Conservation (phyloP, 2,797 vertebrate genomes). For the Gymnodraco acuticeps region DNA sequence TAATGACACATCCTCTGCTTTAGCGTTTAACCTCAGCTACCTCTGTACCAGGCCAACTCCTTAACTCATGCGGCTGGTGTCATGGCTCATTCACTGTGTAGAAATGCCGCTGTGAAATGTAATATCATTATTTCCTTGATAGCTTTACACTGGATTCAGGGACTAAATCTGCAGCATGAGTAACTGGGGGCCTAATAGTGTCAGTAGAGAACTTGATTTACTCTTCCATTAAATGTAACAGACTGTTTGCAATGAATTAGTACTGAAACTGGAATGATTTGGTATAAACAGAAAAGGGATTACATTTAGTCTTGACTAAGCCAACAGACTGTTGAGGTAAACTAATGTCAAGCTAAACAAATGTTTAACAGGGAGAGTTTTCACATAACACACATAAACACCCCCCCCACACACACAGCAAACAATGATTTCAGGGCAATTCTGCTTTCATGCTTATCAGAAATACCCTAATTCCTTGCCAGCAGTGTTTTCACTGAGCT, state of each 20-base stretch:
- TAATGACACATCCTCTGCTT: slow-evolving; percentile 77
- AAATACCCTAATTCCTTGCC: slow-evolving; percentile 77
- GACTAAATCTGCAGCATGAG: slow-evolving; percentile 50
- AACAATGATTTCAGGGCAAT: slow-evolving; percentile 71
- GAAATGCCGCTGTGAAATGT: slow-evolving; percentile 64
- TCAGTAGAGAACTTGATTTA: slow-evolving; percentile 16
- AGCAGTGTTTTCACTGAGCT: slow-evolving; percentile 75
- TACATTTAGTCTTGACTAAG: slow-evolving; percentile 50
- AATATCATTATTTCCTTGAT: slow-evolving; percentile 65
- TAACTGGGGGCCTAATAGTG: slow-evolving; percentile 19
- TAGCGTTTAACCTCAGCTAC: slow-evolving; percentile 76
- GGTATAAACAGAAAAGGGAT: slow-evolving; percentile 50
- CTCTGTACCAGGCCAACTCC: slow-evolving; percentile 64
- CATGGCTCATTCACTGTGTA: slow-evolving; percentile 64
- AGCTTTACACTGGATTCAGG: slow-evolving; percentile 47
- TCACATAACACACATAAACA: slow-evolving; percentile 42
- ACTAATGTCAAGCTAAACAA: slow-evolving; percentile 66
- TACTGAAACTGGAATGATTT: slow-evolving; percentile 42
- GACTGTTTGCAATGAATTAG: slow-evolving; percentile 44
- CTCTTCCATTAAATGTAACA: slow-evolving; percentile 33
- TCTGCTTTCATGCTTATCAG: slow-evolving; percentile 74
- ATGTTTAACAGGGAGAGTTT: slow-evolving; percentile 64
- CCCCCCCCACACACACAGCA: slow-evolving; percentile 23
- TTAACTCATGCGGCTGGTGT: slow-evolving; percentile 72
- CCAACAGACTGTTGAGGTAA: slow-evolving; percentile 57